Percentiles rank a stretch among this genome's conserved stretches.
Conservation (phyloP, 2,888 invertebrate genomes). For the Calliphora vomitoria region DNA sequence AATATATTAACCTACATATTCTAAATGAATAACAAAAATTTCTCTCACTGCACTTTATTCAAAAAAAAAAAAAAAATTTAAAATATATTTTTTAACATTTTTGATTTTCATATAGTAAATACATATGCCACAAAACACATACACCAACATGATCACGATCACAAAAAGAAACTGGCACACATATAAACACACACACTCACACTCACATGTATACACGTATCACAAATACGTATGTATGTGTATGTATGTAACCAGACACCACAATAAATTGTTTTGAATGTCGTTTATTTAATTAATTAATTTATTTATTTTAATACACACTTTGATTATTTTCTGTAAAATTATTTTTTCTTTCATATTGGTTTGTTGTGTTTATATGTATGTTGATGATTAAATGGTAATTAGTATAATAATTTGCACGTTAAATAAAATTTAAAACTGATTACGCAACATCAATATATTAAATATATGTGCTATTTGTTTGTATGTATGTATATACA, state of each 20-base stretch:
- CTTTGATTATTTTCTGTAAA: neutral
- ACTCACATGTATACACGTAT: constrained; percentile 8
- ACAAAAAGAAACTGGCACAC: constrained; percentile 30
- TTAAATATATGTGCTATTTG: neutral
- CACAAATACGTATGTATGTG: constrained; percentile 25
- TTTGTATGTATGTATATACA: too few relatives aligned
- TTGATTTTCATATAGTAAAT: neutral
- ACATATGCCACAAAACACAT: too few relatives aligned
- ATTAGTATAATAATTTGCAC: constrained; percentile 37
- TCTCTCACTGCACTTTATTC: constrained; percentile 2
- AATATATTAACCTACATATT: too few relatives aligned
- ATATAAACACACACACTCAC: constrained; percentile 5
- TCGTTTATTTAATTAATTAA: constrained; percentile 33
- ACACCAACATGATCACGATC: constrained; percentile 26
- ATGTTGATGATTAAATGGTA: constrained; percentile 14
- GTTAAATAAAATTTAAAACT: constrained; percentile 7
- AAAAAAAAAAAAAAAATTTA: neutral
- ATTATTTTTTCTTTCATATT: neutral
- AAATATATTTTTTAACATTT: neutral
- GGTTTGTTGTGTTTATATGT: constrained; percentile 29
- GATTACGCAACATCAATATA: neutral
- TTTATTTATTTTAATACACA: neutral
- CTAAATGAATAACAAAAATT: neutral
- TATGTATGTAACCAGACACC: constrained; percentile 6
- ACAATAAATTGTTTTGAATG: constrained; percentile 24